Base-by-base conservation (phyloP, 2,888 invertebrate species). In the Lithodes maja region DNA sequence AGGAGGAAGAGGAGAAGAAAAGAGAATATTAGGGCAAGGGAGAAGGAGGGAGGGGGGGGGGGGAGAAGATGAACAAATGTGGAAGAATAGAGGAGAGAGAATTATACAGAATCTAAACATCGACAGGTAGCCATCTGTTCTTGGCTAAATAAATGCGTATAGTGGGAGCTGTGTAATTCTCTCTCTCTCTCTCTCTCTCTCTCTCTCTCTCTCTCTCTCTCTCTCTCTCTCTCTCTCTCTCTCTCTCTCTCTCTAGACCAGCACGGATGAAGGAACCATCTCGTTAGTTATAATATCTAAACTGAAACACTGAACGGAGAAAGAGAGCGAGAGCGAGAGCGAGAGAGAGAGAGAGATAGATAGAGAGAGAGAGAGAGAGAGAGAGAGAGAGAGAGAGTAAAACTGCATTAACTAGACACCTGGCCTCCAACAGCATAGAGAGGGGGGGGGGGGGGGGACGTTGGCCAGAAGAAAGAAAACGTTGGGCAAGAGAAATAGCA, bases 171-270 rank as follows among this genome's bases (percentile, higher is more conserved):
- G 33, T 33, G 33, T 17, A 49, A 12, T 83, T 53, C 68, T 83
- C 71, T 54, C 71, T 74, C 71, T 74, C 33, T 53, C 52, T 53
- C 53, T 53, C 5, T 53, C 68, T 33, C 15, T 81, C 81, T 61
- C 61, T 81, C 55, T 61, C 61, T 33, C 61, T 55, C 33, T 61
- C 61, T 81, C 81, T 61, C 68, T 81, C 81, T 81, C 80, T 80
- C 80, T 80, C 80, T 61, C 61, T 61, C 80, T 55, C 12, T 80
- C 55, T 33, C 80, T 33, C 80, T 80, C 61, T 71, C 71, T 71
- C 71, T 71, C 5, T 71, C 71, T 71, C 71, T 71, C 71, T 71
- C 71, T 71, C 71, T 71, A 12, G 61, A 12, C 12, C 61, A 12
- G 61, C 61, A 33, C 33, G 33, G 33, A 33, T 33, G 61, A 61